These are phyloP conservation scores for Actias luna DNA, from an alignment of 2,888 invertebrate species.

Conservation along the genomic window DNA sequence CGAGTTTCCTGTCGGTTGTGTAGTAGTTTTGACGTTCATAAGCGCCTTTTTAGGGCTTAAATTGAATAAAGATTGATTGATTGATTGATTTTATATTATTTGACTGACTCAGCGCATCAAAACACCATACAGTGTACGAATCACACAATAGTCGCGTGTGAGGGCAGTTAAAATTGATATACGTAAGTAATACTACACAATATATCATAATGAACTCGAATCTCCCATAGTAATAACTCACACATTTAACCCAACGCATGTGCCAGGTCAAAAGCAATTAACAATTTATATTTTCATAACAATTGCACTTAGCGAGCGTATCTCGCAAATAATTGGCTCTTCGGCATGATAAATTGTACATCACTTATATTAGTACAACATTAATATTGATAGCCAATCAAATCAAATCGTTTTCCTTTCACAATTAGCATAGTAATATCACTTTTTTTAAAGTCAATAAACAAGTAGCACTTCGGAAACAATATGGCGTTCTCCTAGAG, in stretches of 20 bases:
- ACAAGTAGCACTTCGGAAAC: too few relatives aligned
- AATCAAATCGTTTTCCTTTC: too few relatives aligned
- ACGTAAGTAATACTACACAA: not conserved
- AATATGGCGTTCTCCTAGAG: too few relatives aligned
- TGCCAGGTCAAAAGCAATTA: constrained; percentile 29
- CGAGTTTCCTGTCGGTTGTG: too few relatives aligned
- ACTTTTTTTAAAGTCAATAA: too few relatives aligned
- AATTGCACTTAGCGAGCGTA: not conserved
- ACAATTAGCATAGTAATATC: too few relatives aligned
- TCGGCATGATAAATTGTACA: not conserved
- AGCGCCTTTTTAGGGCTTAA: too few relatives aligned
- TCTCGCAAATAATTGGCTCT: not conserved
- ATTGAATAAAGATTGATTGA: too few relatives aligned
- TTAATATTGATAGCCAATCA: not conserved
- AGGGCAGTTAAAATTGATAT: not conserved
- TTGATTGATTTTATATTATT: too few relatives aligned
- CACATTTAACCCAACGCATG: constrained; percentile 14
- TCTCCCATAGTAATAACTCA: constrained; percentile 11
- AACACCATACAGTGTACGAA: not conserved
- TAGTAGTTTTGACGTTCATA: too few relatives aligned
- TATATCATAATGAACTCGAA: not conserved
- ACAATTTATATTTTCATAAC: constrained; percentile 1
- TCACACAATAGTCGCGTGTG: not conserved
- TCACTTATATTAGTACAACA: not conserved
- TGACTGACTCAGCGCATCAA: not conserved